phyloP scores from a whole-genome alignment of 2,888 invertebrate genomes.

The Parnassius apollo region DNA sequence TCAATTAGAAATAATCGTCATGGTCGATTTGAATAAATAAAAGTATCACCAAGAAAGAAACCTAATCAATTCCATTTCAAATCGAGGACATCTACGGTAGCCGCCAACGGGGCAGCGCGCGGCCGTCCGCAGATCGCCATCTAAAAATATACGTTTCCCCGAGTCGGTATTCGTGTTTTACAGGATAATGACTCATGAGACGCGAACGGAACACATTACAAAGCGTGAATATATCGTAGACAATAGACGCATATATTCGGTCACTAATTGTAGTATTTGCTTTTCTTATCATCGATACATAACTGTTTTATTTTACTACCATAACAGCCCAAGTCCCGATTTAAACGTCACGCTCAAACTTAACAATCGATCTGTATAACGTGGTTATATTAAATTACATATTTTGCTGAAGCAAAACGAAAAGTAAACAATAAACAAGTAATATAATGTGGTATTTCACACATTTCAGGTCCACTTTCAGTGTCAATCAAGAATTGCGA shows the following conservation, averaged over 20 bases:
- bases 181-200: slow-evolving; percentile 74
- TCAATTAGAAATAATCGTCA: slow-evolving; percentile 1
- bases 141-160: slow-evolving; percentile 75
- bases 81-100: slow-evolving; percentile 39
- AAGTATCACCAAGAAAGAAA: slow-evolving; percentile 21
- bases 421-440: not conserved
- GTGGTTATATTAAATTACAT: no score
- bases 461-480: slow-evolving; percentile 81
- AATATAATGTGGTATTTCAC: slow-evolving; percentile 26
- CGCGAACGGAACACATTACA: slow-evolving; percentile 45
- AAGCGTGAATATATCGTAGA: slow-evolving; percentile 46
- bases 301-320: no score
- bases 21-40: slow-evolving; percentile 8
- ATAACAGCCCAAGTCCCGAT: no score
- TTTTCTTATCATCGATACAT: no score
- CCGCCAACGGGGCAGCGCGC: slow-evolving; percentile 42
- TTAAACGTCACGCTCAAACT: no score
- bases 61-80: slow-evolving; percentile 35
- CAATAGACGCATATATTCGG: slow-evolving; percentile 35
- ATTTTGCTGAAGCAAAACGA: no score
- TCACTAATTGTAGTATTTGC: not conserved
- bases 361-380: no score
- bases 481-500: slow-evolving; percentile 81
- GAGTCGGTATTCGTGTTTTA: slow-evolving; percentile 64
- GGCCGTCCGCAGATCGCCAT: slow-evolving; percentile 56